Evolutionary conservation across 2,797 vertebrate species (phyloP).

Genomic region (Eptatretus atami): DNA sequence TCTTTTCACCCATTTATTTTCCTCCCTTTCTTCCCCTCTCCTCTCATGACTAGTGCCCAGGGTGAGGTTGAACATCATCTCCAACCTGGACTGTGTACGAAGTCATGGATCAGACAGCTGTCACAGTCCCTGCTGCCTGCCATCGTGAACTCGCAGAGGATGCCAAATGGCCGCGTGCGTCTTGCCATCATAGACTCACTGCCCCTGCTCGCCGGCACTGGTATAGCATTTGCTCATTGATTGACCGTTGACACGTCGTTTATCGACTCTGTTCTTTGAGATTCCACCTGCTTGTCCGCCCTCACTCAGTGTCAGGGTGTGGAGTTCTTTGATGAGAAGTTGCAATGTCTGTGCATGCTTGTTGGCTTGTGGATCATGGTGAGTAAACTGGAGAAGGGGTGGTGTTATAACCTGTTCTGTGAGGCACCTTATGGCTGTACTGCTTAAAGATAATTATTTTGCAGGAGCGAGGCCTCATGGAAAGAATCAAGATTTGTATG

Average conservation of each 20-base stretch:
- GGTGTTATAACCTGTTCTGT: no score
- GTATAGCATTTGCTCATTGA: constrained; percentile 16
- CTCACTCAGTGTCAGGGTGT: constrained; percentile 27
- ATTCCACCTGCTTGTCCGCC: no score
- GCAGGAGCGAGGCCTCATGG: no score
- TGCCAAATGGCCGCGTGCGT: constrained; percentile 50
- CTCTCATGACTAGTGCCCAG: constrained; percentile 26
- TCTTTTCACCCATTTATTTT: no score
- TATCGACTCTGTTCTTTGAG: no score
- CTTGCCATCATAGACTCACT: constrained; percentile 65
- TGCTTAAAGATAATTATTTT: no score
- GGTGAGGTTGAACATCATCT: constrained; percentile 62
- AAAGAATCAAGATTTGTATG: background rate
- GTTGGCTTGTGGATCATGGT: constrained; percentile 71
- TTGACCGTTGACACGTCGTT: no score
- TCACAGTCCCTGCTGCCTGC: constrained; percentile 55
- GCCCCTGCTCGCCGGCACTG: constrained; percentile 54
- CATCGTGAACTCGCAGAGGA: constrained; percentile 55
- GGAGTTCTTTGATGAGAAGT: constrained; percentile 68
- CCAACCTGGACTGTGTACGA: constrained; percentile 60
- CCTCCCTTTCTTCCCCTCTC: background rate
- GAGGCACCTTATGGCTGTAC: no score
- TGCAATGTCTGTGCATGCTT: constrained; percentile 68
- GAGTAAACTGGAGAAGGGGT: constrained; percentile 11
- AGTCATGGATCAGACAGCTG: constrained; percentile 55